These are phyloP conservation scores for Nebria salina DNA, from an alignment of 2,888 invertebrate species.

Conservation along the genomic window DNA sequence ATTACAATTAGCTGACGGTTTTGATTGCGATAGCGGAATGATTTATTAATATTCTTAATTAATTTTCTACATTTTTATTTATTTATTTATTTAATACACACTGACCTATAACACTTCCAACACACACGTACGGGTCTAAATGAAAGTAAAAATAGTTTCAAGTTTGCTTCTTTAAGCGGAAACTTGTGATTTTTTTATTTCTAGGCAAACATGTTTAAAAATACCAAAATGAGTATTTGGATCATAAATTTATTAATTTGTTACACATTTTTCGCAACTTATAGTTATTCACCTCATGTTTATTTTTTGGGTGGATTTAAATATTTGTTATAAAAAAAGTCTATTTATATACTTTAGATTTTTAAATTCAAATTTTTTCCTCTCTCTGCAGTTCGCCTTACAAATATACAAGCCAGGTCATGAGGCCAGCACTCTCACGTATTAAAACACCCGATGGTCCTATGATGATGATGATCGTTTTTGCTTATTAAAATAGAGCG, in stretches of 20 bases:
- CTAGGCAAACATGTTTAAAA: too few relatives aligned
- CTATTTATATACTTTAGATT: too few relatives aligned
- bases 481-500: background rate
- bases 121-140: background rate
- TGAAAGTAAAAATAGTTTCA: background rate
- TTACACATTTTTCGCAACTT: too few relatives aligned
- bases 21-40: constrained; percentile 20
- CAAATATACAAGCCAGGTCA: background rate
- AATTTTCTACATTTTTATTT: constrained; percentile 18
- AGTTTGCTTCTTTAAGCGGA: background rate
- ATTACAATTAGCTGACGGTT: constrained; percentile 1
- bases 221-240: too few relatives aligned
- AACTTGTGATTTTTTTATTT: background rate
- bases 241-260: too few relatives aligned
- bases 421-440: background rate
- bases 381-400: background rate
- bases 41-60: constrained; percentile 28
- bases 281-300: too few relatives aligned
- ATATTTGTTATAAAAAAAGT: too few relatives aligned
- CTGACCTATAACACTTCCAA: background rate
- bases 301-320: too few relatives aligned
- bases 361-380: background rate
- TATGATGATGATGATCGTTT: background rate
- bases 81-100: constrained; percentile 20
- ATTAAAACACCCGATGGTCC: background rate